These are phyloP conservation scores for Tricholaema leucomelas DNA, from an alignment of 2,113 vertebrate genomes.

Conservation along the genomic window DNA sequence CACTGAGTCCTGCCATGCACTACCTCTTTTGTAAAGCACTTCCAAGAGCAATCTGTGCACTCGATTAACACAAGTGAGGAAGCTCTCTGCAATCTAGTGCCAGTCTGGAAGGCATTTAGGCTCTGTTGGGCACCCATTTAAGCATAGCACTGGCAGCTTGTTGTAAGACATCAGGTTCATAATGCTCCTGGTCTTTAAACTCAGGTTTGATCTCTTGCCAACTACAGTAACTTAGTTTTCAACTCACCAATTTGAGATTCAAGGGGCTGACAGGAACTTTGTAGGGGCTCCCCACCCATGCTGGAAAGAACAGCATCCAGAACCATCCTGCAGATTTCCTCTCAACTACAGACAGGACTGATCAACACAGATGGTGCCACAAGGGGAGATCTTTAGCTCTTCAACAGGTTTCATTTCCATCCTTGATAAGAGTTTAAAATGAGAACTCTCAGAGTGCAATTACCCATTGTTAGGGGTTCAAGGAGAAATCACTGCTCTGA, in stretches of 20 bases:
- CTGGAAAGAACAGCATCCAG: not conserved
- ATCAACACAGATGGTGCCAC: slow-evolving; percentile 54
- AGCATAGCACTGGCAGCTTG: not conserved
- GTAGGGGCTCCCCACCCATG: fast-evolving
- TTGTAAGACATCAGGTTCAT: not conserved
- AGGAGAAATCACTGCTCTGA: not conserved
- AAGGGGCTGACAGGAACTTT: slow-evolving; percentile 12
- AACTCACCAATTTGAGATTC: not conserved
- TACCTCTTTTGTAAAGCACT: slow-evolving; percentile 7
- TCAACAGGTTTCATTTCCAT: slow-evolving; percentile 47
- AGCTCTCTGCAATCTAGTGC: not conserved
- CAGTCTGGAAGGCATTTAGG: not conserved
- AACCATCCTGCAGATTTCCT: slow-evolving; percentile 37
- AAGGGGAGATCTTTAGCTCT: slow-evolving; percentile 50
- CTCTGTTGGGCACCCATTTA: slow-evolving; percentile 14
- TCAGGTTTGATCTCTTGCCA: slow-evolving; percentile 17
- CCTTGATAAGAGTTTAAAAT: slow-evolving; percentile 47
- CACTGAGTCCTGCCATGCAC: not conserved
- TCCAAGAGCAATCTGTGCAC: not conserved
- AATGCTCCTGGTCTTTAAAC: slow-evolving; percentile 24
- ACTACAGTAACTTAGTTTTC: slow-evolving; percentile 11
- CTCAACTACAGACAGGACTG: slow-evolving; percentile 19
- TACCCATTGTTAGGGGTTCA: slow-evolving; percentile 5
- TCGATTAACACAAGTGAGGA: not conserved
- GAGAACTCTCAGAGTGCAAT: slow-evolving; percentile 11